phyloP scores from a whole-genome alignment of 2,888 invertebrate species.

The Ochropleura plecta region DNA sequence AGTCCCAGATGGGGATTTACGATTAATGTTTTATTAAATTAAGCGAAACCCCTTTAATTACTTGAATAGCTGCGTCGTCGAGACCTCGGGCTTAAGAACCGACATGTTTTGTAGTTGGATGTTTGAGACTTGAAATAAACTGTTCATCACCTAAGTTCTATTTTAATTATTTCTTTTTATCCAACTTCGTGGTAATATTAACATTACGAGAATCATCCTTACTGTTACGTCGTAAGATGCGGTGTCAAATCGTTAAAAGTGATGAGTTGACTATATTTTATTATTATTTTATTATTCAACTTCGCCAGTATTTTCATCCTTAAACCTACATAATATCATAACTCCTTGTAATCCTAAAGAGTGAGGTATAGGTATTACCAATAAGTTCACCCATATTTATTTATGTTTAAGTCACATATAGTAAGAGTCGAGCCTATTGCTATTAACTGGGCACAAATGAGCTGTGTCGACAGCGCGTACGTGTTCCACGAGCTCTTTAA shows the following conservation, averaged over 20 bases:
- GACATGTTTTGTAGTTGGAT: slow-evolving; percentile 32
- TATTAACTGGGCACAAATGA: too few relatives aligned
- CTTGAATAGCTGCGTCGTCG: slow-evolving; percentile 21
- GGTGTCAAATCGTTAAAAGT: not conserved
- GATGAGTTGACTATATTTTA: not conserved
- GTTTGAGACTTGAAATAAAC: slow-evolving; percentile 24
- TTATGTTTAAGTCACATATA: too few relatives aligned
- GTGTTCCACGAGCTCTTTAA: too few relatives aligned
- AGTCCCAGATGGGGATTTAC: slow-evolving; percentile 6
- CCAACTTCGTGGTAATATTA: not conserved
- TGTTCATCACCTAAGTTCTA: not conserved
- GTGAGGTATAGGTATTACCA: too few relatives aligned
- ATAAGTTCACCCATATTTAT: too few relatives aligned
- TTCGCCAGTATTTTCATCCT: not conserved
- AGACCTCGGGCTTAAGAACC: not conserved
- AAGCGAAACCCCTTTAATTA: slow-evolving; percentile 14
- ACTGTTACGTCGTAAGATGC: not conserved
- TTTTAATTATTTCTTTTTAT: slow-evolving; percentile 10
- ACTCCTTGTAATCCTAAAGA: too few relatives aligned
- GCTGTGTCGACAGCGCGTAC: too few relatives aligned
- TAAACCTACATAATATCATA: too few relatives aligned
- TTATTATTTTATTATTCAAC: too few relatives aligned
- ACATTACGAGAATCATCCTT: not conserved
- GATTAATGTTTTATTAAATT: slow-evolving; percentile 30
- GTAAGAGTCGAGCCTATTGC: too few relatives aligned